Percentiles rank a stretch among this genome's conserved stretches.
These are phyloP conservation scores for Cynopterus sphinx DNA, from an alignment of 2,797 vertebrate genomes.

Conservation along the genomic window DNA sequence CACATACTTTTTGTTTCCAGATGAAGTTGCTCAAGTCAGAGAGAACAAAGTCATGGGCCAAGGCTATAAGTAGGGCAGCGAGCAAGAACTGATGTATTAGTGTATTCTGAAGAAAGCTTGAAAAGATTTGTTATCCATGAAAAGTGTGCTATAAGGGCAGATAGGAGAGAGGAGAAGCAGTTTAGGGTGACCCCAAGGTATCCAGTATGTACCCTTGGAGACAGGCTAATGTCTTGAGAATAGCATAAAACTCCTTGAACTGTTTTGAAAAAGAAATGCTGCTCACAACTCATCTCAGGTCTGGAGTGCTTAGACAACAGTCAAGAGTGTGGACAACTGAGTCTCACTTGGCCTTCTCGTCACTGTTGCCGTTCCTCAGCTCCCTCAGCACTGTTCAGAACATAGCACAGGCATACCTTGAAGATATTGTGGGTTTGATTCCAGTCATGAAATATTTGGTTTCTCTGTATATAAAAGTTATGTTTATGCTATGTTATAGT, in stretches of 20 bases:
- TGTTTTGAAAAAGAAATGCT: not conserved
- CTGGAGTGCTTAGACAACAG: constrained; percentile 74
- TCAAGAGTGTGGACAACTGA: constrained; percentile 62
- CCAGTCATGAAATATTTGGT: not conserved
- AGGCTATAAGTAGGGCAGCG: not conserved
- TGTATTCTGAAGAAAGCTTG: not conserved
- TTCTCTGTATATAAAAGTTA: not conserved
- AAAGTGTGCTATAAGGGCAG: not conserved
- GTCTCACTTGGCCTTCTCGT: constrained; percentile 89
- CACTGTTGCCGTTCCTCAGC: constrained; percentile 84
- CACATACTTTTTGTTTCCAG: no score
- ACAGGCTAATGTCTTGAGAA: not conserved
- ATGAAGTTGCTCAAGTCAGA: not conserved
- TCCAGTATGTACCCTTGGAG: not conserved
- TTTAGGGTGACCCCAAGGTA: not conserved
- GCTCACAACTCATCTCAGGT: constrained; percentile 76
- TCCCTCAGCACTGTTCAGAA: not conserved
- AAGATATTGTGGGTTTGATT: not conserved
- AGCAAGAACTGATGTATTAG: not conserved
- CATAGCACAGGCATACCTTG: not conserved
- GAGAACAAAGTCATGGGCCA: not conserved
- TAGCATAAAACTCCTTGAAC: not conserved
- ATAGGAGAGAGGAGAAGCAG: accelerated
- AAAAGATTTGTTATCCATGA: not conserved
- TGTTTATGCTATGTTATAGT: not conserved